Percentiles rank a stretch among this genome's conserved stretches.
Evolutionary conservation across 2,797 vertebrate species (phyloP).

Genomic region (Sitta carolinensis): DNA sequence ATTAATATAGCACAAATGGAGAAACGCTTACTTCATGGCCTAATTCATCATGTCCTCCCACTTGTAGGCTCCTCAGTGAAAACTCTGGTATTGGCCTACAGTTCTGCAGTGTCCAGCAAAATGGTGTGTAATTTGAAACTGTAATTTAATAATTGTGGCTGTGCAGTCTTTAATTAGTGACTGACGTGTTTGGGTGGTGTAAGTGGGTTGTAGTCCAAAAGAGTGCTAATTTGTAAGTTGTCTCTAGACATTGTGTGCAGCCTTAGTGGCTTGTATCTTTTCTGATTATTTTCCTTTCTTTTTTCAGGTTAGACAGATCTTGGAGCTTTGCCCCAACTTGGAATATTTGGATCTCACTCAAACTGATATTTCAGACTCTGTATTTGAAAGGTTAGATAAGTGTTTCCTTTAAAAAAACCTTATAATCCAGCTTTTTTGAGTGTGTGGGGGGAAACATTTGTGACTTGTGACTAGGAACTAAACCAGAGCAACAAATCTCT

Average conservation of each 20-base stretch:
- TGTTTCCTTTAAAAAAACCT: background rate
- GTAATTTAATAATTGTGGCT: background rate
- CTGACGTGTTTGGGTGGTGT: background rate
- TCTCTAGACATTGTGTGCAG: background rate
- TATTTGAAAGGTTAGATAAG: constrained; percentile 90
- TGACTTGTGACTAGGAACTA: background rate
- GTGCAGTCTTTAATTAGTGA: background rate
- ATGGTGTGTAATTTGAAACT: constrained; percentile 82
- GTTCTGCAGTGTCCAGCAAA: constrained; percentile 93
- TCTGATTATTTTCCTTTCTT: background rate
- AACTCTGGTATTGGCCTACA: constrained; percentile 92
- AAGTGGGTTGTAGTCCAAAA: background rate
- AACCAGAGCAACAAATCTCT: background rate
- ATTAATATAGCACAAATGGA: constrained; percentile 88
- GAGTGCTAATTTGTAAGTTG: background rate
- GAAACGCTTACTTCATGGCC: constrained; percentile 89
- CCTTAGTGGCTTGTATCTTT: background rate
- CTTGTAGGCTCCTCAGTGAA: constrained; percentile 88
- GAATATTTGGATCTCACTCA: constrained; percentile 94
- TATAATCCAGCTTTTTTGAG: background rate
- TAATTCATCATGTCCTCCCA: constrained; percentile 92
- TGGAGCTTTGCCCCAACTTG: constrained; percentile 91
- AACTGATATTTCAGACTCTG: constrained; percentile 91
- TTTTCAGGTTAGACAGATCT: constrained; percentile 90
- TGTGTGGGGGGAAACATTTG: background rate